Evolutionary conservation across 2,888 invertebrate species (phyloP), one percentile per base, ranked within the genome.

Genomic region (Synanthedon formicaeformis): DNA sequence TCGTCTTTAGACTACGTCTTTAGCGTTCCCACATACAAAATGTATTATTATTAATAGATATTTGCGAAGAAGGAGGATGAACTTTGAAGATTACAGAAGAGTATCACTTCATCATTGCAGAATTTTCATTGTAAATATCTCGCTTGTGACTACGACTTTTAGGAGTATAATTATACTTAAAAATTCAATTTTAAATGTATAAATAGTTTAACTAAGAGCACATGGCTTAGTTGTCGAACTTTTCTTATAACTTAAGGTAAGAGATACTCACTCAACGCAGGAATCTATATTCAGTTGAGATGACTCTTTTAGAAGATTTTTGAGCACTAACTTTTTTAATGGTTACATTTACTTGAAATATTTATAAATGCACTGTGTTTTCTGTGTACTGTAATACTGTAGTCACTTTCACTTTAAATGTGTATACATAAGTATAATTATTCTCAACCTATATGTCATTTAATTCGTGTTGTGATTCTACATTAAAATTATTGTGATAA

Each of bases 1-100:
- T 73, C 78, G 54, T 75, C 81, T 59, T 66, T 87, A 71, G 84
- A 86, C 78, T 87, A 87, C 78, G 83, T 87, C 57, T 87, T 87
- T 80, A 86, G 87, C 69, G 83, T 86, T 53, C 87, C 87, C 60
- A 84, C 82, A 59, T 87, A 87, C 75, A 85, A 78, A 81, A 86
- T 87, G 87, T 87, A 86, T 63, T 87, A 87, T 77, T 75, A 85
- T 67, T 50, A 18, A 50, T 50, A 51, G 41, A 34, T 34, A 40
- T 49, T 49, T 14, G 18, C 49, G 16, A 66, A 56, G 63, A 60
- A 58, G 16, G 60, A 61, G 55, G 62, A 59, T 52, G 51, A 45
- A 14, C 45, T 13, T 45, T 45, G 61, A 65, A 71, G 55, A 57
- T 48, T 48, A 57, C 57, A 58, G 57, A 54, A 54, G 50, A 64